Base-by-base conservation (phyloP, 2,888 invertebrate species). In the Cylloceria caligata region DNA sequence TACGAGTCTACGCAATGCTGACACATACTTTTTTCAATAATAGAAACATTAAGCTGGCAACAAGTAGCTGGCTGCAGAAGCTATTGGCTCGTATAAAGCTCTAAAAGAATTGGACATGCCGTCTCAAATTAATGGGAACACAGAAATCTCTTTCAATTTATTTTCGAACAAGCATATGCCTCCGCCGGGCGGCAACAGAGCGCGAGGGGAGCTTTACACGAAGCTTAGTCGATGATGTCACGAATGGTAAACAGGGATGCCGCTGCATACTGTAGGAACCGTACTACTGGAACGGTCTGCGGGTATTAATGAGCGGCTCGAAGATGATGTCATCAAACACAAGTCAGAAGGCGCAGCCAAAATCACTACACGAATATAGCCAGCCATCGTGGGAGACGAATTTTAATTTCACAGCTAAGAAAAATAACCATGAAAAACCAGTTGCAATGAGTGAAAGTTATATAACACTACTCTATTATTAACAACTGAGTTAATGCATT, bases 81-180 rank as follows among this genome's bases (percentile, higher is more conserved):
- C 5, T 5, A 30, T 30, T n/a, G 34, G 13, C 55, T 19, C 30
- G 11, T 55, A n/a, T 55, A 13, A 4, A 3, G 11, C 55, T 30
- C 19, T 11, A 6, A 72, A 78, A 72, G 55, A 65, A 39, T 78
- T 34, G 57, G 24, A 16, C 24, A 68, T 68, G 78, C 16, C 52
- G 78, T 60, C 72, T 36, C 65, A 52, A 67, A 67, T 65, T 64
- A 81, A 81, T 81, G 77, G 77, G 77, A 81, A 64, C 77, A 68
- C 62, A 9, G 77, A 77, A 73, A 77, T 77, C 45, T 77, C 67
- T 77, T 73, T 77, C 27, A 73, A 81, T 81, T 81, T 77, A 81
- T 81, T 81, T 81, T 81, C 77, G 77, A 81, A 77, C 45, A 68
- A 68, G 55, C 81, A 81, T 77, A 64, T 81, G 77, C 77, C 49